Base-by-base conservation (phyloP, 2,888 invertebrate species). In the Octodonta nipae region DNA sequence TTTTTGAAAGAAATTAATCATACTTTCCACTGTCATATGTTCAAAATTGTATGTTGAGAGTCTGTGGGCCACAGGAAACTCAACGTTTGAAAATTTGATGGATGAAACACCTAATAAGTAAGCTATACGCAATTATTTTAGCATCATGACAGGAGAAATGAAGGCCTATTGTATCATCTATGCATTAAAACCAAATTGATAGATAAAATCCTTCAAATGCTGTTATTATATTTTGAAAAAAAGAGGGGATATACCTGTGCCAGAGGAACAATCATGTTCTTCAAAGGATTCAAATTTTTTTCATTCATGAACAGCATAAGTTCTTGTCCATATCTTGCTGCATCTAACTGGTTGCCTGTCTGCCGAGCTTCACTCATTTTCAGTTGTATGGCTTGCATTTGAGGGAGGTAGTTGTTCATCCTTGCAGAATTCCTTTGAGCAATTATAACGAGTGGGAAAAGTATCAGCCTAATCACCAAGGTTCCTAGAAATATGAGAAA, bases 351-450 rank as follows among this genome's bases (percentile, higher is more conserved):
- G 63, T 92, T 84, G 13, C 55, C 91, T n/a, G 70, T 66, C 51
- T 76, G 75, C 38, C 89, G 69, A 0, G 95, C 92, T 53, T 91
- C 80, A 1, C 81, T 75, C 74, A 95, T 78, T 64, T 85, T 84
- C 37, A 75, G 37, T 55, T 92, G 91, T 2, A 93, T 54, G 20
- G 72, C 57, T 54, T 84, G 81, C 54, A 95, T 67, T 59, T 84
- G 75, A n/a, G 93, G 92, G 65, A 89, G 64, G 54, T 84, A 67
- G 53, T 88, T 87, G 48, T 77, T 73, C 79, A 92, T 80, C 43
- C 72, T 70, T 0, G 84, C 83, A 1, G 78, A 70, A 60, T 84
- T 84, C 45, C 75, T 72, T 62, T 92, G 92, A 0, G 84, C 66
- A 49, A 78, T 60, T 32, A 96, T 71, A 0, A 92, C 83, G 33